These are phyloP conservation scores for Ianthella basta DNA, from an alignment of 37 sponge, comb jelly and placozoan species.

Conservation along the genomic window DNA sequence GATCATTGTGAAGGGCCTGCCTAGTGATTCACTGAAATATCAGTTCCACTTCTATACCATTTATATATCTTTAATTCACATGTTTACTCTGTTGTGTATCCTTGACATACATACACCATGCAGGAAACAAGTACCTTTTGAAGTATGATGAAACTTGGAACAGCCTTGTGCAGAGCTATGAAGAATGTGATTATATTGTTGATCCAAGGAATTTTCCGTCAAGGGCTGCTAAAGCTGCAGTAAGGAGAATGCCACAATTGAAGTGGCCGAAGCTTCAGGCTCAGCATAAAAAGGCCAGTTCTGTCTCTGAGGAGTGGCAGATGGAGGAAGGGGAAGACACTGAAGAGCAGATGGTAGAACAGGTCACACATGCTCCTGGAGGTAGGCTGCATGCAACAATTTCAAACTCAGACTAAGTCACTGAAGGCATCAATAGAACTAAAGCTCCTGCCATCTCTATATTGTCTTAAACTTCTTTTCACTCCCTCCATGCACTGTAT, in stretches of 20 bases:
- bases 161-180: constrained; percentile 48
- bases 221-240: not conserved
- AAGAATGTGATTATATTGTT: constrained; percentile 34
- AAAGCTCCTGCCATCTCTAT: no score
- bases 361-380: no score
- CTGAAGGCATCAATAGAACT: no score
- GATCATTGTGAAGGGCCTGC: no score
- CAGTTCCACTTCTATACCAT: no score
- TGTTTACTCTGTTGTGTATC: no score
- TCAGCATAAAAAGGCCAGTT: not conserved
- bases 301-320: not conserved
- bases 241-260: not conserved
- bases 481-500: no score
- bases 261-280: not conserved
- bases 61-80: no score
- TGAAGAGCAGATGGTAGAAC: not conserved
- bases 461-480: no score
- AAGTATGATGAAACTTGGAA: constrained; percentile 68
- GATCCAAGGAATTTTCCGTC: constrained; percentile 39
- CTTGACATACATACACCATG: not conserved
- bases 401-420: not conserved
- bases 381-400: no score
- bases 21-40: no score
- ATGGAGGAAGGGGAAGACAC: not conserved
- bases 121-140: constrained; percentile 64